Evolutionary conservation across 2,797 vertebrate species (phyloP).

Genomic region (Margarornis squamiger): DNA sequence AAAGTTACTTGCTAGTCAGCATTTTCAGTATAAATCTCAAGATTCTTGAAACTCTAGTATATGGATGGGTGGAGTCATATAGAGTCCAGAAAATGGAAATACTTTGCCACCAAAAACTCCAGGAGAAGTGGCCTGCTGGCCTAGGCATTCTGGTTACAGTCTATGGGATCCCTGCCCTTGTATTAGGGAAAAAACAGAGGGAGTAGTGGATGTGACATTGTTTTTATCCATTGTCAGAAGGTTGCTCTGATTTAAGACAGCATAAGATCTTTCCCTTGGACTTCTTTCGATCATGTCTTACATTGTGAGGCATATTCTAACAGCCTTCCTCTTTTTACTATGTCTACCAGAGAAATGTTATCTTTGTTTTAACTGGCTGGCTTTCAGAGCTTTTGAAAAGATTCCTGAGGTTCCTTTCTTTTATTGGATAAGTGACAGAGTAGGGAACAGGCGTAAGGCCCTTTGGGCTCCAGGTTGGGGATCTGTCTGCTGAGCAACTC

Average conservation of each 20-base stretch:
- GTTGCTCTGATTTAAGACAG: background rate
- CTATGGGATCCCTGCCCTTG: background rate
- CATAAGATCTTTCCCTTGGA: background rate
- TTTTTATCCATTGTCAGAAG: background rate
- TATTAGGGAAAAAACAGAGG: background rate
- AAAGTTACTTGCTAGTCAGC: background rate
- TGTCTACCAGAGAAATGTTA: background rate
- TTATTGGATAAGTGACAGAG: background rate
- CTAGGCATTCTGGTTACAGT: background rate
- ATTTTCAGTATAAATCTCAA: background rate
- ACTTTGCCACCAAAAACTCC: background rate
- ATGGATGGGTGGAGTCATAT: background rate
- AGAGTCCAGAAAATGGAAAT: background rate
- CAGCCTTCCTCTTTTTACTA: background rate
- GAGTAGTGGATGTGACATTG: background rate
- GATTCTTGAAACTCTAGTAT: background rate
- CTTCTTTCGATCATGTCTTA: background rate
- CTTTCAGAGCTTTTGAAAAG: background rate
- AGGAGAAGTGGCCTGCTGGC: background rate
- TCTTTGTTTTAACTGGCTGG: background rate
- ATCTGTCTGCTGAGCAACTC: background rate
- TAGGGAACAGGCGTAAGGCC: background rate
- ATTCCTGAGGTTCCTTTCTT: background rate
- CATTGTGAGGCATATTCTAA: background rate
- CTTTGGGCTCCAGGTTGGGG: background rate